Conservation (phyloP, 1,140 invertebrate genomes). For the Bombus terrestris region DNA sequence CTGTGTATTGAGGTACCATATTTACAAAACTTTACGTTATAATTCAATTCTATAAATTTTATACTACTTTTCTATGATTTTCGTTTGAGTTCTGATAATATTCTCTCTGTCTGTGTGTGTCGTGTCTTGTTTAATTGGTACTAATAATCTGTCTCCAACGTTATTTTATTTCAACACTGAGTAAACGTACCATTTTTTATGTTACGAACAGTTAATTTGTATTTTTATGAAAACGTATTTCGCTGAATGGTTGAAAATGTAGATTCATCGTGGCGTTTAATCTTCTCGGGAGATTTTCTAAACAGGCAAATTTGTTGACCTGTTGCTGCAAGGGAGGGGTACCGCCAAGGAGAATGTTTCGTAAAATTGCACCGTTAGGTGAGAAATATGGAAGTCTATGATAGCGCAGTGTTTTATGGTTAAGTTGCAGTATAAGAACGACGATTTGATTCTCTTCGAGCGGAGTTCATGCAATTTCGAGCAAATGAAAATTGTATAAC, state of each 20-base stretch:
- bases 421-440: not conserved
- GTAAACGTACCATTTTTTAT: too few species aligned
- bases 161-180: not conserved
- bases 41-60: too few species aligned
- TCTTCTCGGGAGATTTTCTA: not conserved
- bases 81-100: not conserved
- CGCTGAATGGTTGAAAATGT: not conserved
- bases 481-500: not conserved
- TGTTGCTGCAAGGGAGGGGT: not conserved
- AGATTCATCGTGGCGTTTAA: not conserved
- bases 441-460: not conserved
- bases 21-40: too few species aligned
- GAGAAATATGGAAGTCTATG: not conserved
- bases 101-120: not conserved
- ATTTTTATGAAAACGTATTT: not conserved
- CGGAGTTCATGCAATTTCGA: not conserved
- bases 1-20: not conserved
- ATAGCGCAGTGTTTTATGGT: not conserved
- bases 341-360: not conserved
- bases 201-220: not conserved
- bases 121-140: too few species aligned
- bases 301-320: slow-evolving; percentile 25
- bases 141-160: not conserved
- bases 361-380: slow-evolving; percentile 5
- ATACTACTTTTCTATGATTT: not conserved